These are phyloP conservation scores for Temnothorax nylanderi DNA, from an alignment of 1,140 invertebrate genomes.

Conservation along the genomic window DNA sequence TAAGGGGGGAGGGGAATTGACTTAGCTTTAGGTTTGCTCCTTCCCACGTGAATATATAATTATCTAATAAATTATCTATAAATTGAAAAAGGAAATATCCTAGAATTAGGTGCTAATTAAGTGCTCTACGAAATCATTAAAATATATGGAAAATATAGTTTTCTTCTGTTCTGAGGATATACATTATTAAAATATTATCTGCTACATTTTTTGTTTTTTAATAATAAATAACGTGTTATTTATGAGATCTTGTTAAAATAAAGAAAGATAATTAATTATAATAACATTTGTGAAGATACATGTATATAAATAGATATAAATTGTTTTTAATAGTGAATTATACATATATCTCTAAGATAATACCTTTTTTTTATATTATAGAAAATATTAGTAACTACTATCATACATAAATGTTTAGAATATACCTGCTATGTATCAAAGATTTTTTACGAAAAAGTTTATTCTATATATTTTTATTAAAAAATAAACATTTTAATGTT, in stretches of 20 bases:
- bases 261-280: neutral
- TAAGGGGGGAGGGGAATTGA: neutral
- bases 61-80: neutral
- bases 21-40: neutral
- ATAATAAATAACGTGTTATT: neutral
- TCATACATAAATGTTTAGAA: neutral
- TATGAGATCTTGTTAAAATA: neutral
- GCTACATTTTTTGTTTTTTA: neutral
- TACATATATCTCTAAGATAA: neutral
- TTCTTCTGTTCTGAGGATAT: neutral
- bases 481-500: neutral
- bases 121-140: neutral
- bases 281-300: neutral
- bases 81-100: neutral
- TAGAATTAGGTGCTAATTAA: neutral
- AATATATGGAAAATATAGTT: neutral
- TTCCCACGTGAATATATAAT: neutral
- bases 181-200: neutral
- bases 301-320: neutral
- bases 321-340: neutral
- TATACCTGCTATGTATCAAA: neutral
- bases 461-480: neutral
- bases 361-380: neutral
- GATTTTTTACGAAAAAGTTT: neutral
- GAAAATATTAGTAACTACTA: neutral